phyloP scores from a whole-genome alignment of 2,113 vertebrate genomes.

The Hylia prasina region DNA sequence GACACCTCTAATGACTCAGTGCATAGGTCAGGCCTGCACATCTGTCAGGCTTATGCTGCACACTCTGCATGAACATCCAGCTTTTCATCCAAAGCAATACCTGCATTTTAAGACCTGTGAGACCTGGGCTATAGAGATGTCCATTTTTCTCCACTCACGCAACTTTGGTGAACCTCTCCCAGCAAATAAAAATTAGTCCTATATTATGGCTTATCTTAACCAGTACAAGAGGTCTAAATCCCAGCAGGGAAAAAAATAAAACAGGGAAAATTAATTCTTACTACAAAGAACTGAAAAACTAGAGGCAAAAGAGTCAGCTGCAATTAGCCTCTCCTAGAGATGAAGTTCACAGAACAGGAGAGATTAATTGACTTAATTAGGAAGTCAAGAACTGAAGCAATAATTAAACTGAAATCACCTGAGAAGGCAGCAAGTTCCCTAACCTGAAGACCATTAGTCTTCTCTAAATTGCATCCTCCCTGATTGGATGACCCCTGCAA shows the following conservation, averaged over 20 bases:
- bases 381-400: constrained; percentile 49
- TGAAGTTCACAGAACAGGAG: constrained; percentile 5
- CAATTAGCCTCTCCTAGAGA: constrained; percentile 44
- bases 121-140: background rate
- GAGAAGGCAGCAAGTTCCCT: constrained; percentile 23
- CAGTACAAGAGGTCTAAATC: background rate
- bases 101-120: background rate
- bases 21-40: background rate
- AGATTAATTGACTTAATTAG: constrained; percentile 65
- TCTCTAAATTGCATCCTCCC: constrained; percentile 2
- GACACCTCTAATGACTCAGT: background rate
- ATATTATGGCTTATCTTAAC: background rate
- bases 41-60: background rate
- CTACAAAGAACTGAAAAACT: background rate
- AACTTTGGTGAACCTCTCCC: background rate
- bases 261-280: background rate
- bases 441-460: constrained; percentile 37
- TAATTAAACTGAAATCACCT: constrained; percentile 52
- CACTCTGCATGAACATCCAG: background rate
- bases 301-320: constrained; percentile 2
- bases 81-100: background rate
- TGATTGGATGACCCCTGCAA: constrained; percentile 2
- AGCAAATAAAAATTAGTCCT: background rate
- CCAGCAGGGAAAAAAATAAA: background rate
- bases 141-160: background rate